A percentile compares a stretch with the other conserved stretches of the same genome.
These are phyloP conservation scores for Pachyramphus minor DNA, from an alignment of 2,113 vertebrate genomes.

Conservation along the genomic window DNA sequence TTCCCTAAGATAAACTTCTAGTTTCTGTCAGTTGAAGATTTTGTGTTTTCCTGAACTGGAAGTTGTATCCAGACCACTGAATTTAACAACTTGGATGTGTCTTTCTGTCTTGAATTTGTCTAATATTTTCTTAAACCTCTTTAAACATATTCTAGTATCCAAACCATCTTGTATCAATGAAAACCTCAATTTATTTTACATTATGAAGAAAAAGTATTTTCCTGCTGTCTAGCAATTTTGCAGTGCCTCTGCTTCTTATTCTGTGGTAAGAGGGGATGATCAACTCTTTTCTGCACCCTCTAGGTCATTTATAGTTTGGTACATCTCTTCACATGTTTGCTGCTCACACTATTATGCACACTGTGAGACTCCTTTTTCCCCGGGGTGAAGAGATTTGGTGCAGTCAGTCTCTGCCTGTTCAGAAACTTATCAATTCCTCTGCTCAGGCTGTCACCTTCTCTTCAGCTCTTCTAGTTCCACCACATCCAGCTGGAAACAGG, in stretches of 20 bases:
- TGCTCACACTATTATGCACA: background rate
- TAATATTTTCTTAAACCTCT: background rate
- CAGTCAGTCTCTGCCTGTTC: background rate
- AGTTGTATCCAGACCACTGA: background rate
- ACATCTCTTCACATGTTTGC: background rate
- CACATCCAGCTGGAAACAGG: background rate
- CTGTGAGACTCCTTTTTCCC: background rate
- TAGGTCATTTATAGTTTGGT: background rate
- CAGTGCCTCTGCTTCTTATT: background rate
- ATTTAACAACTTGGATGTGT: background rate
- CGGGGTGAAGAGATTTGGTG: background rate
- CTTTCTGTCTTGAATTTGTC: background rate
- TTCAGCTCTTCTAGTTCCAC: background rate
- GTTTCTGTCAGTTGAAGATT: background rate
- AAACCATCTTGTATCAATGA: background rate
- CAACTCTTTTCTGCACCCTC: background rate
- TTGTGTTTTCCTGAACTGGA: background rate
- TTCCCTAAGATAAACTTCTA: background rate
- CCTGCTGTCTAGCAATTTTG: background rate
- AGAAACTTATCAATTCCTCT: background rate
- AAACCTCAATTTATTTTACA: background rate
- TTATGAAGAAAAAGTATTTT: background rate
- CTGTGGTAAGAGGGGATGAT: background rate
- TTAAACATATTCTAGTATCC: background rate
- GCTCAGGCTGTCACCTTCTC: background rate